These are phyloP conservation scores for Chlorodrepanis virens DNA, from an alignment of 2,113 vertebrate species.

Conservation along the genomic window DNA sequence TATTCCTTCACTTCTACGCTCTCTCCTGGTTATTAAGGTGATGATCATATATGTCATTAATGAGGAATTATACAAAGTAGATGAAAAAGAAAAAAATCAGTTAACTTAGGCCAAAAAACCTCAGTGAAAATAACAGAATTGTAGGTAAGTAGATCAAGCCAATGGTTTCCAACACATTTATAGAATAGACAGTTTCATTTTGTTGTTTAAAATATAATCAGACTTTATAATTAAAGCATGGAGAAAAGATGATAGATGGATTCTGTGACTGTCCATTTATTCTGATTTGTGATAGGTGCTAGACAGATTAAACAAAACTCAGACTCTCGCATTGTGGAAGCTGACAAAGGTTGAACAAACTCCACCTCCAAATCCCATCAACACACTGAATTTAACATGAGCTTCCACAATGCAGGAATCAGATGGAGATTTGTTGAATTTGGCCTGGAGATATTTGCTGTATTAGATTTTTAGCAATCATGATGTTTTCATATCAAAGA, in stretches of 20 bases:
- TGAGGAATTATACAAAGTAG: not conserved
- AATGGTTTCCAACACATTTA: not conserved
- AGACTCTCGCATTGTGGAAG: not conserved
- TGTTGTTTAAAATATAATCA: not conserved
- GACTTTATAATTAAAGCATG: not conserved
- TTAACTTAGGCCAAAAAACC: not conserved
- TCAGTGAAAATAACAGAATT: not conserved
- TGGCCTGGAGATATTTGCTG: not conserved
- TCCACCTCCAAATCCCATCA: not conserved
- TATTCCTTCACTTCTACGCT: not conserved
- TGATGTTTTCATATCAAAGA: not conserved
- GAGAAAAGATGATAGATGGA: not conserved
- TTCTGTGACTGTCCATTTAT: not conserved
- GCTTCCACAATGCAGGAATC: constrained; percentile 3
- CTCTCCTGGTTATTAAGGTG: not conserved
- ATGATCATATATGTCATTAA: not conserved
- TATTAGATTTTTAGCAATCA: not conserved
- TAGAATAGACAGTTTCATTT: not conserved
- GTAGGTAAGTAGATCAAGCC: not conserved
- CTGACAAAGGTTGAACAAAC: not conserved
- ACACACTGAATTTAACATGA: not conserved
- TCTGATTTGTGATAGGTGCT: not conserved
- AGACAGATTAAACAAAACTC: not conserved
- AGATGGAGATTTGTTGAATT: not conserved
- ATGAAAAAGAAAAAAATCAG: not conserved